A percentile compares a stretch with the other conserved stretches of the same genome.
phyloP scores from a whole-genome alignment of 1,140 invertebrate genomes.

The Brevipalpus yothersi region DNA sequence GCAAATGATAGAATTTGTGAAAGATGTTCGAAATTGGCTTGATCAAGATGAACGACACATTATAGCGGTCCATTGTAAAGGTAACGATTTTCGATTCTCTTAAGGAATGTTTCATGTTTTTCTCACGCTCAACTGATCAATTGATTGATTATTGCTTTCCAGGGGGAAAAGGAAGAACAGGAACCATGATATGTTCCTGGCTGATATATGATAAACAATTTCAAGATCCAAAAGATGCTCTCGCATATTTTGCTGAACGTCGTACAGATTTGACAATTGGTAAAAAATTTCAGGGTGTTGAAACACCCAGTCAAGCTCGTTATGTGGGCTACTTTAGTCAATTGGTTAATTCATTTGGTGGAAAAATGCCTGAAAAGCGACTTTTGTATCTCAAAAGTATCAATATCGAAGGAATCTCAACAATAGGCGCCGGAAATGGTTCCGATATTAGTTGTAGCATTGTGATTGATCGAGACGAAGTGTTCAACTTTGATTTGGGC shows the following conservation, averaged over 20 bases:
- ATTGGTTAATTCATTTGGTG: slow-evolving; percentile 20
- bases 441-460: slow-evolving; percentile 23
- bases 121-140: too few relatives aligned
- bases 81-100: neutral
- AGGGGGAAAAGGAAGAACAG: slow-evolving; percentile 31
- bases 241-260: slow-evolving; percentile 28
- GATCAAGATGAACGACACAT: slow-evolving; percentile 26
- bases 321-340: slow-evolving; percentile 30
- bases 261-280: slow-evolving; percentile 27
- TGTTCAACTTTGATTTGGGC: slow-evolving; percentile 21
- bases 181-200: slow-evolving; percentile 31
- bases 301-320: slow-evolving; percentile 28
- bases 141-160: neutral
- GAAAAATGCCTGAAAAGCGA: slow-evolving; percentile 18
- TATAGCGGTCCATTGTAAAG: slow-evolving; percentile 37
- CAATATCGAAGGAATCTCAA: slow-evolving; percentile 12
- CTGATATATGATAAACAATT: slow-evolving; percentile 27
- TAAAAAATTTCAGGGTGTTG: slow-evolving; percentile 29
- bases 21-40: slow-evolving; percentile 26
- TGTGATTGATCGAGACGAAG: slow-evolving; percentile 15
- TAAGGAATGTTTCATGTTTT: too few relatives aligned
- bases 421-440: slow-evolving; percentile 25
- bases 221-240: slow-evolving; percentile 22
- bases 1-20: slow-evolving; percentile 26
- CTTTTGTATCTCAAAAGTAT: slow-evolving; percentile 2